These are phyloP conservation scores for Typhlichthys subterraneus DNA, from an alignment of 2,797 vertebrate genomes.

Conservation along the genomic window DNA sequence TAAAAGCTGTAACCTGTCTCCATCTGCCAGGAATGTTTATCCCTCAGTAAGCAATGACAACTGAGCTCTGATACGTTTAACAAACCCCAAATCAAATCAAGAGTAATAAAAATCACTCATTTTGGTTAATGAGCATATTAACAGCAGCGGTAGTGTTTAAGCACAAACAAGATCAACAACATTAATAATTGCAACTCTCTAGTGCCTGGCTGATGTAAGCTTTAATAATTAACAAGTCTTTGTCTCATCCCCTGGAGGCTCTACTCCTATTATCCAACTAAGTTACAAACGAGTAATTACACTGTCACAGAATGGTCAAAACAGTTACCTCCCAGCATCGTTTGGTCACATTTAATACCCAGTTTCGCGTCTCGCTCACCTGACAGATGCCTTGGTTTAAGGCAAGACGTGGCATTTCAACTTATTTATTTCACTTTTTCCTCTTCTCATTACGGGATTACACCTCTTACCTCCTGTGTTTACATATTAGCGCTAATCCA, in stretches of 20 bases:
- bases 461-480: constrained; percentile 85
- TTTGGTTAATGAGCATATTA: constrained; percentile 87
- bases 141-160: constrained; percentile 84
- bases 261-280: constrained; percentile 81
- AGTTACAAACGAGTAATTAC: constrained; percentile 84
- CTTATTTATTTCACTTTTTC: constrained; percentile 80
- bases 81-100: constrained; percentile 83
- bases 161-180: constrained; percentile 86
- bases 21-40: constrained; percentile 53
- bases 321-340: constrained; percentile 69
- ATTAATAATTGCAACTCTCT: constrained; percentile 86
- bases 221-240: constrained; percentile 88
- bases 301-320: constrained; percentile 80
- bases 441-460: constrained; percentile 83
- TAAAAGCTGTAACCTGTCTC: constrained; percentile 45
- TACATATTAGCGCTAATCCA: constrained; percentile 88
- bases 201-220: constrained; percentile 83
- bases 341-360: constrained; percentile 63
- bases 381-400: constrained; percentile 69
- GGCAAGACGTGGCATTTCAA: constrained; percentile 70
- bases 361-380: constrained; percentile 59
- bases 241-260: constrained; percentile 82
- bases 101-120: constrained; percentile 84
- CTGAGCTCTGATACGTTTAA: constrained; percentile 71
- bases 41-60: constrained; percentile 68